Conservation (phyloP, 1,140 invertebrate genomes). For the Brachionus asplanchnoidis region DNA sequence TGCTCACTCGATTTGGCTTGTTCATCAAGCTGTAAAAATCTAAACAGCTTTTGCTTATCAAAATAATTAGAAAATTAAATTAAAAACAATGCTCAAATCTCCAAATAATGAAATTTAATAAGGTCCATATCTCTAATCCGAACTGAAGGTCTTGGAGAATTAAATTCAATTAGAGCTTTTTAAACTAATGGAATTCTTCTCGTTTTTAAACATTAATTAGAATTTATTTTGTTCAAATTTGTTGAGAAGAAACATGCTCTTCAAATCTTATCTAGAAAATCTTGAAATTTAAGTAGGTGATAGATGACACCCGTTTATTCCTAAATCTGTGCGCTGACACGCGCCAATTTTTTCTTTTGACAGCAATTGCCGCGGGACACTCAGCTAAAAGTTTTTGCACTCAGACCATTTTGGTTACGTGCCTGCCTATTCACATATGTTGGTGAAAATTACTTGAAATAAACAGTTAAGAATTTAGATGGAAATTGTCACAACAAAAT, state of each 20-base stretch:
- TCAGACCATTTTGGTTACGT: background rate
- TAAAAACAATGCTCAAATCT: background rate
- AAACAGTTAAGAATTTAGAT: background rate
- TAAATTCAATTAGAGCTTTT: background rate
- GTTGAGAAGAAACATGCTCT: constrained; percentile 9
- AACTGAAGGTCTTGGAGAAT: constrained; percentile 14
- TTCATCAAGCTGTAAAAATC: background rate
- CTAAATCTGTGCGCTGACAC: background rate
- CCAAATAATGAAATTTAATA: background rate
- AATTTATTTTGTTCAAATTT: background rate
- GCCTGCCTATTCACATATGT: background rate
- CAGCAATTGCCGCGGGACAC: background rate
- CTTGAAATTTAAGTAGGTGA: background rate
- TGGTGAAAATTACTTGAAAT: background rate
- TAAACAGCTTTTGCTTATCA: background rate
- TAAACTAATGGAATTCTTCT: background rate
- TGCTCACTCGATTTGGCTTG: background rate
- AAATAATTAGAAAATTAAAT: constrained; percentile 11
- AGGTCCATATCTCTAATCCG: background rate
- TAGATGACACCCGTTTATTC: constrained; percentile 1
- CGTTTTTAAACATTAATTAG: background rate
- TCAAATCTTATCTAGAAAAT: background rate
- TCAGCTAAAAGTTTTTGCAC: background rate
- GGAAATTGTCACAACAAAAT: background rate
- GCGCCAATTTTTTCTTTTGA: background rate